Percentiles rank a stretch among this genome's conserved stretches.
Conservation (phyloP, 2,888 invertebrate species). For the Gisinianus flammeolus region DNA sequence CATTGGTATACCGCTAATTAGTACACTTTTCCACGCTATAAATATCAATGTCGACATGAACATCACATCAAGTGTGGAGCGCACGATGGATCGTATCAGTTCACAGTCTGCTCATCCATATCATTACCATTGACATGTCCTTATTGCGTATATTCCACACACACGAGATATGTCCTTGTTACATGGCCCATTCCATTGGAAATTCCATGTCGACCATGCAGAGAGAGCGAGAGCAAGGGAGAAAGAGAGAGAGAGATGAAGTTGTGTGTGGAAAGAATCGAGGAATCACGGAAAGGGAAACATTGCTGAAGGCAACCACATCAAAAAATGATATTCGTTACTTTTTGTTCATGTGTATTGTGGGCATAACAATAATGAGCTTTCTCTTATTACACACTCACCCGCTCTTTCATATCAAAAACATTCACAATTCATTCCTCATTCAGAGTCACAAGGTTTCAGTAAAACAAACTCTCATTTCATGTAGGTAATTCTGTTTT, state of each 20-base stretch:
- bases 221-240: neutral
- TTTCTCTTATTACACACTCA: constrained; percentile 28
- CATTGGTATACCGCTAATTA: constrained; percentile 43
- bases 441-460: too few species aligned
- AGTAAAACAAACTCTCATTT: too few species aligned
- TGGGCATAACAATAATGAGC: constrained; percentile 33
- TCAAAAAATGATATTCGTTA: constrained; percentile 36
- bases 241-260: neutral
- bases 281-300: constrained; percentile 12
- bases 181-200: neutral
- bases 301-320: constrained; percentile 26
- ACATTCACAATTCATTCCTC: constrained; percentile 2
- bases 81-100: constrained; percentile 31
- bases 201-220: neutral
- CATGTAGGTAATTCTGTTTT: too few species aligned
- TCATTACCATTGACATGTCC: constrained; percentile 35
- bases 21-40: constrained; percentile 50
- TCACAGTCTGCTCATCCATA: constrained; percentile 36
- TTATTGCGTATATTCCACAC: neutral
- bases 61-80: constrained; percentile 9
- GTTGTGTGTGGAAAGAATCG: neutral
- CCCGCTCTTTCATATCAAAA: neutral
- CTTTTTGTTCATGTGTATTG: neutral
- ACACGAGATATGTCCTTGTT: neutral
- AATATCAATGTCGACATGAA: constrained; percentile 37